Evolutionary conservation across 2,888 invertebrate species (phyloP), one percentile per base, ranked within the genome.

Genomic region (Lepidochitona cinerea): DNA sequence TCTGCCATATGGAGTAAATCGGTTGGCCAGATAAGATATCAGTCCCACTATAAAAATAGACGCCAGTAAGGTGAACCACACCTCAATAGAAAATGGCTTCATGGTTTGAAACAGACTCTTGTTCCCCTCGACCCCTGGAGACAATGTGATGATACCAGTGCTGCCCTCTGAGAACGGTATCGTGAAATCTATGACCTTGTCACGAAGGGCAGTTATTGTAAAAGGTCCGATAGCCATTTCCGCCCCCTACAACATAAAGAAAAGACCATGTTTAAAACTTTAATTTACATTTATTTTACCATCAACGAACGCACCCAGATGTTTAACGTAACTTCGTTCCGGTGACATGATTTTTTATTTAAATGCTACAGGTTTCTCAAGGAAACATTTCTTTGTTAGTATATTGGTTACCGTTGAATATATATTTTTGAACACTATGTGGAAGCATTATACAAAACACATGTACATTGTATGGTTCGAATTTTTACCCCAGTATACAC

Each of bases 401-500:
- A n/a, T n/a, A n/a, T n/a, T n/a, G n/a, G n/a, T n/a, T n/a, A n/a
- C n/a, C n/a, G n/a, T n/a, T n/a, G n/a, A n/a, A n/a, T n/a, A n/a
- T n/a, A n/a, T n/a, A n/a, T n/a, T n/a, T n/a, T 7, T 49, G 49
- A n/a, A 49, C 49, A 49, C 49, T 1, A 4, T 49, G 49, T 49
- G n/a, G n/a, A n/a, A n/a, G n/a, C n/a, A n/a, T n/a, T n/a, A n/a
- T n/a, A n/a, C n/a, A n/a, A n/a, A 18, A 5, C 49, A 5, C 7
- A 18, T 49, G 7, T 49, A 49, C 7, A 49, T 7, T 1, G 23
- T 49, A 23, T 49, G 23, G 23, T 23, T n/a, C 23, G 49, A 49
- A 49, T 64, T 18, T 75, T 74, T 53, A 80, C 80, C 69, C 70
- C 68, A 71, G 78, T 64, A 33, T 49, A 14, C 3, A 80, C 78